Percentiles rank a stretch among this genome's conserved stretches.
Evolutionary conservation across 2,888 invertebrate species (phyloP).

Genomic region (Marasmarcha lunaedactyla): DNA sequence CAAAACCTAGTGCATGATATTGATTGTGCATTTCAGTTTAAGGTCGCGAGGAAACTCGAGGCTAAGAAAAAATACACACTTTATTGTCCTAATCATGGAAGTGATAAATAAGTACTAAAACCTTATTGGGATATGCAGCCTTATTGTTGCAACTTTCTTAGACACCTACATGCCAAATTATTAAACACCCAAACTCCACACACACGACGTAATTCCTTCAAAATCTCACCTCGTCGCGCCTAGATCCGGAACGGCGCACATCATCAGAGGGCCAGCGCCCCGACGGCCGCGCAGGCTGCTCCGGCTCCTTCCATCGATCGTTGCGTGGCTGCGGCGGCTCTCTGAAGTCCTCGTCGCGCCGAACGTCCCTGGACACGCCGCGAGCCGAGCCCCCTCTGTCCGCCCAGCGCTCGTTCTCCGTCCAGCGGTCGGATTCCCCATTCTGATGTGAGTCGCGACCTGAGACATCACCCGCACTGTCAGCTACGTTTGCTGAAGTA

Average conservation of each 20-base stretch:
- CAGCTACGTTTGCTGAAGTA: neutral
- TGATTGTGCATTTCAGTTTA: too few species aligned
- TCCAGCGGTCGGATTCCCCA: constrained; percentile 62
- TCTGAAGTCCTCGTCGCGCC: constrained; percentile 34
- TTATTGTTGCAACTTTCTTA: too few species aligned
- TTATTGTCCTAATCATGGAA: too few species aligned
- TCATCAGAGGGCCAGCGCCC: constrained; percentile 58
- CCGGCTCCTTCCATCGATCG: constrained; percentile 74
- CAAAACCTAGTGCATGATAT: too few species aligned
- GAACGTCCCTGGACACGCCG: constrained; percentile 31
- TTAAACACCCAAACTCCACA: too few species aligned
- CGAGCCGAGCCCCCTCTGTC: constrained; percentile 17
- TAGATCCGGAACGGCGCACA: constrained; percentile 51
- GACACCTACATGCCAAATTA: too few species aligned
- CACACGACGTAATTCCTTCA: too few species aligned
- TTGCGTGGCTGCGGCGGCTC: constrained; percentile 64
- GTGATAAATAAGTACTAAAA: too few species aligned
- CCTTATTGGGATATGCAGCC: too few species aligned
- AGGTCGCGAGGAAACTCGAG: too few species aligned
- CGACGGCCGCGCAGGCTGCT: constrained; percentile 48
- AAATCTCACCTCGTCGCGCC: constrained; percentile 48
- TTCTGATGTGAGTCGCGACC: constrained; percentile 66
- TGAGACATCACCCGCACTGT: constrained; percentile 14
- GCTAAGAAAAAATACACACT: too few species aligned
- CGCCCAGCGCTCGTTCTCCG: constrained; percentile 31